A percentile compares a stretch with the other conserved stretches of the same genome.
Evolutionary conservation across 2,113 vertebrate genomes (phyloP).

Genomic region (Catharus fuscescens): DNA sequence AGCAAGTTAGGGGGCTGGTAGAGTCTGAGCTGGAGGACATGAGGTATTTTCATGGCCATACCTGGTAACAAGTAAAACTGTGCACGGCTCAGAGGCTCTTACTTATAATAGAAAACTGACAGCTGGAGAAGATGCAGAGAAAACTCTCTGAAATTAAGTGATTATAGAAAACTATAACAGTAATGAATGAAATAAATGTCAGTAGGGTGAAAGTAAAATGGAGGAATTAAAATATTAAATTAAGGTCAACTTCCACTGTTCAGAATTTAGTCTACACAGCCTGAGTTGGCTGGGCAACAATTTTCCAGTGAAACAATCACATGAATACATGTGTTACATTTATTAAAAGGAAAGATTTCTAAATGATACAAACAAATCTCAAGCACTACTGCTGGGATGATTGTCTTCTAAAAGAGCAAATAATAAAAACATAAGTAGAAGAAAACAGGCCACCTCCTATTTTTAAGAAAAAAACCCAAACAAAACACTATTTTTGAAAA

Average conservation of each 20-base stretch:
- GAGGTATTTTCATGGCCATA: neutral
- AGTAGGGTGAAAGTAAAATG: neutral
- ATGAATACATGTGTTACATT: neutral
- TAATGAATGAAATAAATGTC: neutral
- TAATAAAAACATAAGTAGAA: neutral
- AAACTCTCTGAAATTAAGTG: neutral
- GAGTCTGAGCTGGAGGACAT: neutral
- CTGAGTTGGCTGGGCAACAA: neutral
- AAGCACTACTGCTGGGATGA: neutral
- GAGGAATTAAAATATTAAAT: neutral
- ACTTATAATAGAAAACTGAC: neutral
- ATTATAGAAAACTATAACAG: neutral
- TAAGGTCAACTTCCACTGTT: neutral
- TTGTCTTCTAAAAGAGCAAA: neutral
- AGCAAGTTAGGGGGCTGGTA: neutral
- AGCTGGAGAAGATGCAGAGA: neutral
- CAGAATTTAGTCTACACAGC: neutral
- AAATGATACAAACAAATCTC: neutral
- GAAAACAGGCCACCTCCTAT: neutral
- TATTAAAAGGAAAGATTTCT: neutral
- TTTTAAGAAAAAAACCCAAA: neutral
- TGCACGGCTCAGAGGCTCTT: neutral
- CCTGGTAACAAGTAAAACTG: neutral
- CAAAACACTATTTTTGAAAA: neutral
- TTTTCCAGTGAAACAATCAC: neutral